phyloP scores from a whole-genome alignment of 2,797 vertebrate genomes.

The Gobionotothen gibberifrons region DNA sequence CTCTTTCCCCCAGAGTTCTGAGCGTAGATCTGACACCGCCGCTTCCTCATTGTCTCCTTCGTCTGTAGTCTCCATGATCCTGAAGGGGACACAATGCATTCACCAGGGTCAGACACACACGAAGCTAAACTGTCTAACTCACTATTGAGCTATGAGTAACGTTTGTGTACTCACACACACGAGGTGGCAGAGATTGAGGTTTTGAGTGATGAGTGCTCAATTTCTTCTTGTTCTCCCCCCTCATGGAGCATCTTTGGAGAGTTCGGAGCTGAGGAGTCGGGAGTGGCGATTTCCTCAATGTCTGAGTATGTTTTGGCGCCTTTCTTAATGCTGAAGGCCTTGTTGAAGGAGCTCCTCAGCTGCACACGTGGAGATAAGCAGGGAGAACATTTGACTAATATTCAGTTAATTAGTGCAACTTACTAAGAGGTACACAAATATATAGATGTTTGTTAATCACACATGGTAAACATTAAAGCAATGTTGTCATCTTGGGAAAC shows the following conservation, averaged over 20 bases:
- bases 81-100: constrained; percentile 39
- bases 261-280: constrained; percentile 94
- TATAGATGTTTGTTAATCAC: constrained; percentile 38
- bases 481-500: constrained; percentile 23
- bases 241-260: constrained; percentile 95
- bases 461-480: constrained; percentile 54
- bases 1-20: constrained; percentile 96
- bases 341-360: constrained; percentile 97
- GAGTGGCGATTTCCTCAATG: constrained; percentile 96
- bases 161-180: constrained; percentile 81
- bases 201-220: constrained; percentile 76
- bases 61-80: constrained; percentile 86
- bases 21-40: constrained; percentile 92
- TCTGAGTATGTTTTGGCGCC: constrained; percentile 96
- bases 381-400: background rate
- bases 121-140: background rate
- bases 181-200: constrained; percentile 86
- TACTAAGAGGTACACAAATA: constrained; percentile 1
- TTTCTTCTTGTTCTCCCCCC: constrained; percentile 78
- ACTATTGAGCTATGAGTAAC: background rate
- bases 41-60: constrained; percentile 89
- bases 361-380: constrained; percentile 62
- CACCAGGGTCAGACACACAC: constrained; percentile 10
- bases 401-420: constrained; percentile 2
- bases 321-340: constrained; percentile 98